Evolutionary conservation across 2,797 vertebrate genomes (phyloP).

Genomic region (Halcyon badia): DNA sequence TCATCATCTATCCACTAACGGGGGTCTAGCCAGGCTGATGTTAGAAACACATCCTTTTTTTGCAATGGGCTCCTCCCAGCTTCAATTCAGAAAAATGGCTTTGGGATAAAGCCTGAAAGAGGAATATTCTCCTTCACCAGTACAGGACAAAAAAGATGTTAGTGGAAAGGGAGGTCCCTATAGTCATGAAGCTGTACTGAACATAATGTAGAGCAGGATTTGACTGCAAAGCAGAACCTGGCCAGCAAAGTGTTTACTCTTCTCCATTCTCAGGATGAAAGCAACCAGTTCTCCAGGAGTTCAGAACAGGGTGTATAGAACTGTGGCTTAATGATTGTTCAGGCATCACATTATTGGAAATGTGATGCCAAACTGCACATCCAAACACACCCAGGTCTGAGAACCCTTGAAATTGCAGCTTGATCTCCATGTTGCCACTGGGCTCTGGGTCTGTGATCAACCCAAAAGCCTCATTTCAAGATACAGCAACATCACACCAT

Average conservation of each 20-base stretch:
- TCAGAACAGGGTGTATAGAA: not conserved
- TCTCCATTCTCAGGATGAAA: not conserved
- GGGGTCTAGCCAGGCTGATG: not conserved
- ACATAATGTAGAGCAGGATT: not conserved
- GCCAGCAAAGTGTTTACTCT: not conserved
- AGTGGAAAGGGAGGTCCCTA: not conserved
- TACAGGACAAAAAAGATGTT: not conserved
- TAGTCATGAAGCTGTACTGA: not conserved
- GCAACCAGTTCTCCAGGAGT: not conserved
- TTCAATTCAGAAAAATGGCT: not conserved
- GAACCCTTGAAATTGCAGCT: not conserved
- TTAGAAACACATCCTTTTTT: not conserved
- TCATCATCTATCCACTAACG: rapidly evolving
- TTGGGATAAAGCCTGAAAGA: not conserved
- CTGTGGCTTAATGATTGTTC: not conserved
- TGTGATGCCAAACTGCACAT: not conserved
- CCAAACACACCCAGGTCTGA: not conserved
- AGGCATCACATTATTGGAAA: not conserved
- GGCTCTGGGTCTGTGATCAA: not conserved
- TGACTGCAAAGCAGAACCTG: not conserved
- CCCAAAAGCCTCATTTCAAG: not conserved
- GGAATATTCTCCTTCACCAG: not conserved
- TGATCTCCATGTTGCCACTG: not conserved
- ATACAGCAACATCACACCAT: not conserved
- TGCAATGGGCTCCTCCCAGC: not conserved